These are phyloP conservation scores for Eupsilia transversa DNA, from an alignment of 2,888 invertebrate species.

Conservation along the genomic window DNA sequence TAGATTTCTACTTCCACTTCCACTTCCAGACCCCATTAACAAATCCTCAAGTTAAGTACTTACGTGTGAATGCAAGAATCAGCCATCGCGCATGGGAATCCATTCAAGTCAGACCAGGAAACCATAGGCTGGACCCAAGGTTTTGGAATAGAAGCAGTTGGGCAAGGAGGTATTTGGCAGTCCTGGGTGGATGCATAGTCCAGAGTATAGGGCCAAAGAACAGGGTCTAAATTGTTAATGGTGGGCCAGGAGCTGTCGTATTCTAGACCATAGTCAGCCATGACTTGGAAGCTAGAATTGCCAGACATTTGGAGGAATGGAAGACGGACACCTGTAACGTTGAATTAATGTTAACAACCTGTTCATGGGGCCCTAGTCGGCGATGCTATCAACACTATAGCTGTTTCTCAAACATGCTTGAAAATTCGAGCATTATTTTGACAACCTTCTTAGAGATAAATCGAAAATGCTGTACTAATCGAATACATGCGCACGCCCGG, in stretches of 20 bases:
- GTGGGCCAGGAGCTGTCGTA: slow-evolving; percentile 93
- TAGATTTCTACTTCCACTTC: background rate
- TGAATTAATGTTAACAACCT: background rate
- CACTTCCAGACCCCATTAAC: no score
- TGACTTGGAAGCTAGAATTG: slow-evolving; percentile 90
- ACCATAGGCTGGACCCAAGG: slow-evolving; percentile 93
- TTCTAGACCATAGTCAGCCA: slow-evolving; percentile 84
- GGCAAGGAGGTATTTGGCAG: slow-evolving; percentile 90
- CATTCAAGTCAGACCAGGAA: slow-evolving; percentile 86
- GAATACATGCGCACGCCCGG: no score
- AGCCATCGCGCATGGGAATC: slow-evolving; percentile 90
- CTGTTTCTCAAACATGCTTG: no score
- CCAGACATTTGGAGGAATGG: slow-evolving; percentile 91
- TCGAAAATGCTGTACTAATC: no score
- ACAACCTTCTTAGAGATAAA: no score
- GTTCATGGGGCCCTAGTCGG: background rate
- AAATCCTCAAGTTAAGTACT: slow-evolving; percentile 67
- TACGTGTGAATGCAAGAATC: slow-evolving; percentile 89
- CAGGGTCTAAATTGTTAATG: slow-evolving; percentile 77
- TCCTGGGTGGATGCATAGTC: slow-evolving; percentile 91
- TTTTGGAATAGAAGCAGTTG: slow-evolving; percentile 90
- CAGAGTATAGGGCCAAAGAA: slow-evolving; percentile 93
- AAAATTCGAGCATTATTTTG: no score
- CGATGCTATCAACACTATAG: background rate
- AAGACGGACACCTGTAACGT: slow-evolving; percentile 84